A percentile compares a stretch with the other conserved stretches of the same genome.
phyloP scores from a whole-genome alignment of 2,797 vertebrate species.

The Rhynchonycteris naso region DNA sequence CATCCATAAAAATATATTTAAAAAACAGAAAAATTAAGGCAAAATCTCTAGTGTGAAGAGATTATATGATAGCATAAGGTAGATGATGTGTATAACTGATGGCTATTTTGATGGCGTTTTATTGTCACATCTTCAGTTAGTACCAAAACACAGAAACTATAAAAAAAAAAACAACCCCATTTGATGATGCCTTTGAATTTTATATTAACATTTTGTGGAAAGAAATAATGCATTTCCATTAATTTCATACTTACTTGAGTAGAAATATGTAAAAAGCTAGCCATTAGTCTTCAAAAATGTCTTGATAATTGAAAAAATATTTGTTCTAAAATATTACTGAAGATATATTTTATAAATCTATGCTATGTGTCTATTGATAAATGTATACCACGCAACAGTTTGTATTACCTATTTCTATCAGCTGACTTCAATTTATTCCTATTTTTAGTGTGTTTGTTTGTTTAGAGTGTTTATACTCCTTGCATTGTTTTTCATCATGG shows the following conservation, averaged over 20 bases:
- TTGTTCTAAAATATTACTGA: neutral
- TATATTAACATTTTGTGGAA: constrained; percentile 2
- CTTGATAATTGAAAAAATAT: neutral
- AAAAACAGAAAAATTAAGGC: neutral
- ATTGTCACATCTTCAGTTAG: neutral
- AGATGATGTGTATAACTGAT: neutral
- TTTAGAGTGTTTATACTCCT: neutral
- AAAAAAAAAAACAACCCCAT: neutral
- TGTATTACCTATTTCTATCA: neutral
- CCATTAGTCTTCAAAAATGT: neutral
- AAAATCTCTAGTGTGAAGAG: neutral
- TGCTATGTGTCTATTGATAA: neutral
- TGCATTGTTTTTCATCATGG: neutral
- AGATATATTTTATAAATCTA: neutral
- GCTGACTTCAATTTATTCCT: neutral
- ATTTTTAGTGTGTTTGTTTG: neutral
- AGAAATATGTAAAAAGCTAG: neutral
- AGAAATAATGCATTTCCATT: neutral
- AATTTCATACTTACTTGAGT: neutral
- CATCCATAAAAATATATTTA: neutral
- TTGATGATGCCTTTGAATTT: neutral
- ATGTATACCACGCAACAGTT: neutral
- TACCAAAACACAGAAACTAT: neutral
- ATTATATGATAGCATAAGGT: neutral
- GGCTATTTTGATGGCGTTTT: neutral